These are phyloP conservation scores for Oplegnathus fasciatus DNA, from an alignment of 2,113 vertebrate genomes.

Conservation along the genomic window DNA sequence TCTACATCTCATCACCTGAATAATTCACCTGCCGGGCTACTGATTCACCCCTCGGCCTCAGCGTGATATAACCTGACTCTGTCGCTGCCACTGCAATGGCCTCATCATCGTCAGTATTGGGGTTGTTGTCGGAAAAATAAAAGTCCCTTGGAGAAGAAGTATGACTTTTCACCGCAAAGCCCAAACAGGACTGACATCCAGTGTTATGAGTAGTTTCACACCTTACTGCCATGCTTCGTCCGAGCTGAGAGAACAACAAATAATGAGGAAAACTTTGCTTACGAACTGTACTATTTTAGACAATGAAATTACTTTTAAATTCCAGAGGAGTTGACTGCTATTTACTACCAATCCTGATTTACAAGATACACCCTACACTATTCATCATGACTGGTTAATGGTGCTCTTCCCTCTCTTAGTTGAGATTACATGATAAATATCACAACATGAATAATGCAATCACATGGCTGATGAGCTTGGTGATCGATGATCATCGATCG, in stretches of 20 bases:
- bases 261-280: background rate
- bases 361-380: background rate
- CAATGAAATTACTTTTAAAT: background rate
- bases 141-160: slow-evolving; percentile 24
- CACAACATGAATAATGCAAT: slow-evolving; percentile 25
- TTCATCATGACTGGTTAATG: background rate
- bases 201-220: slow-evolving; percentile 4
- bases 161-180: slow-evolving; percentile 39
- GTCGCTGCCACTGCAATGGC: slow-evolving; percentile 15
- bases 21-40: slow-evolving; percentile 73
- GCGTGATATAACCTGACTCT: slow-evolving; percentile 35
- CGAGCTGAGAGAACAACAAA: background rate
- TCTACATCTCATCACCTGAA: slow-evolving; percentile 79
- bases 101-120: slow-evolving; percentile 28
- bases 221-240: background rate
- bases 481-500: slow-evolving; percentile 11
- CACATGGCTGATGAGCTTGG: slow-evolving; percentile 3
- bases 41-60: slow-evolving; percentile 48
- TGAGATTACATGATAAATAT: slow-evolving; percentile 32
- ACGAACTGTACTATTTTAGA: background rate
- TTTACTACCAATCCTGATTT: background rate
- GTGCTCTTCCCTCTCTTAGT: background rate
- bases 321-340: background rate
- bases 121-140: slow-evolving; percentile 41
- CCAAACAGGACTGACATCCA: slow-evolving; percentile 8